Base-by-base conservation (phyloP, 2,888 invertebrate genomes). In the Rugalucina vietnamica region DNA sequence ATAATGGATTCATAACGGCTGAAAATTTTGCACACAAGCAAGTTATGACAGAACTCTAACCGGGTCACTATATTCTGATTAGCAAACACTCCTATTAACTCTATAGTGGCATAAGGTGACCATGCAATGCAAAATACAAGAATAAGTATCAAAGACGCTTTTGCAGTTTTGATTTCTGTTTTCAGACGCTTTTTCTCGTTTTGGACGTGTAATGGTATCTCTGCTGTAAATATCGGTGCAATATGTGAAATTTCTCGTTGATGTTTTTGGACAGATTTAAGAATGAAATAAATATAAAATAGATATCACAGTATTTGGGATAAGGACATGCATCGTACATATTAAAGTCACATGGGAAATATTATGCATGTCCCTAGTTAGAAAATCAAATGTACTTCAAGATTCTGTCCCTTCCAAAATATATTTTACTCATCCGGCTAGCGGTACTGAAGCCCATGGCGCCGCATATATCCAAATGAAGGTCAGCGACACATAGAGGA, bases 21-120 rank as follows among this genome's bases (percentile, higher is more conserved):
- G 97, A 97, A 87, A 97, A 96, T 93, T 97, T 97, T 32, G 97
- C 97, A 1, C 97, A 96, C 3, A 97, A 94, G 0, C 97, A 97
- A 4, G 97, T 97, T 77, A 97, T 95, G 0, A 97, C 96, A 0
- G 97, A 96, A 0, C 96, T n/a, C 95, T 96, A 96, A 0, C 0
- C 97, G 97, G 0, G 97, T 96, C 54, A 98, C 96, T 21, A 96
- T 94, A 36, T 96, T 94, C 85, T 96, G 96, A 90, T 96, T 95
- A 86, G 95, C 95, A 85, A 96, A 96, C 89, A 97, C 96, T 0
- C 97, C 97, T 32, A 97, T 93, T 39, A 98, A 95, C 21, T 97
- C 96, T 0, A 98, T 96, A 0, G 97, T 94, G 0, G 97, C 97
- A 93, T 98, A 98, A 0, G 98, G 98, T 0, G 97, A 97, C 98